These are phyloP conservation scores for Trichomalopsis sarcophagae DNA, from an alignment of 1,140 invertebrate genomes.

Conservation along the genomic window DNA sequence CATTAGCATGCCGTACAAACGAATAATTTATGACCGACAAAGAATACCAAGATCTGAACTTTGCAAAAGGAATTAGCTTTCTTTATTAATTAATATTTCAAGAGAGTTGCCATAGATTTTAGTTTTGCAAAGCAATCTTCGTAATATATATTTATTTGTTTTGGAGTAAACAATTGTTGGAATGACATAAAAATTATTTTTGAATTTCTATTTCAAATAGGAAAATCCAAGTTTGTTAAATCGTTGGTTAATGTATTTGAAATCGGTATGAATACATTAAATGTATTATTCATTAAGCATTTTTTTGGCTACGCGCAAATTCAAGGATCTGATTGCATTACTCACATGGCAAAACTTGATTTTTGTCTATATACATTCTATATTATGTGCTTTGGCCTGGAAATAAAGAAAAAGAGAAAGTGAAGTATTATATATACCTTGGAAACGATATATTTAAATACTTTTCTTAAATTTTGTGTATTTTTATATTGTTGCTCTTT, in stretches of 20 bases:
- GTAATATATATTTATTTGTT: slow-evolving; percentile 32
- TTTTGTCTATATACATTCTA: neutral
- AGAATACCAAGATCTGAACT: slow-evolving; percentile 1
- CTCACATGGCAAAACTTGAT: slow-evolving; percentile 3
- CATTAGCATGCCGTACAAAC: neutral
- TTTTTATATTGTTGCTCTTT: slow-evolving; percentile 38
- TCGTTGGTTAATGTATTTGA: slow-evolving; percentile 41
- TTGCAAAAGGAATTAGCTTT: slow-evolving; percentile 13
- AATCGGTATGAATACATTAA: slow-evolving; percentile 32
- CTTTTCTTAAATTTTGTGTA: slow-evolving; percentile 35
- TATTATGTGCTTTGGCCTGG: neutral
- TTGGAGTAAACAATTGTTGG: slow-evolving; percentile 15
- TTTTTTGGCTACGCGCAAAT: neutral
- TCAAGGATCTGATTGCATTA: slow-evolving; percentile 17
- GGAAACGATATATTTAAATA: slow-evolving; percentile 34
- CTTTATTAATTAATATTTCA: slow-evolving; percentile 16
- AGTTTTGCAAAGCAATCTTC: neutral
- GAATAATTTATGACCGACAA: neutral
- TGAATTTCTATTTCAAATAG: slow-evolving; percentile 34
- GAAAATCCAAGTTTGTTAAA: slow-evolving; percentile 22
- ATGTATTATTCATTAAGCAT: slow-evolving; percentile 37
- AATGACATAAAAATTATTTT: slow-evolving; percentile 26
- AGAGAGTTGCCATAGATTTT: slow-evolving; percentile 31
- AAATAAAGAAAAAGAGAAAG: slow-evolving; percentile 9
- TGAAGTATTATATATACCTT: slow-evolving; percentile 41